Base-by-base conservation (phyloP, 2,888 invertebrate species). In the Hypomecis atomaria region DNA sequence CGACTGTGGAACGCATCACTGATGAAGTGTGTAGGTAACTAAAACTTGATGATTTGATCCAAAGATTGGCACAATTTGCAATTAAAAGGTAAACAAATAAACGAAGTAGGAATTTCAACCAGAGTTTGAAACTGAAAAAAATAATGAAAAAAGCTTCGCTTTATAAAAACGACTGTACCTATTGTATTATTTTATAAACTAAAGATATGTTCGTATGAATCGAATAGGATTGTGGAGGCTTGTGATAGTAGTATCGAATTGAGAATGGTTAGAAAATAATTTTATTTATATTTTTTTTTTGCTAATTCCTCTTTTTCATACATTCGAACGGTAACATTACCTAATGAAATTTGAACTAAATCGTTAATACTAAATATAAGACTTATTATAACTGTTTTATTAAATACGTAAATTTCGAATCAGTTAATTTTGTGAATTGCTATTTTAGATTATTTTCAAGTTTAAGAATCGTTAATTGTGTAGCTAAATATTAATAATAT, bases 151-250 rank as follows among this genome's bases (percentile, higher is more conserved):
- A 85, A 82, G 91, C 91, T 91, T 90, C 84, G 90, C 90, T 90
- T 90, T 84, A 77, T 84, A 86, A 86, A 75, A 82, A 88, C 83
- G 86, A 88, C 84, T 88, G 87, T 86, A 52, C 37, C 50, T 37
- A 83, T 72, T 77, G 70, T 65, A 76, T 80, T 83, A 81, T 77
- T 77, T 78, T 76, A 79, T 77, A 77, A 79, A 59, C 56, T 48
- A 56, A 65, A 61, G 56, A 58, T 54, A 61, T 64, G 47, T 85
- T 86, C 85, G 86, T 85, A 81, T 85, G 82, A 86, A 88, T 86
- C 71, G 78, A 86, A 86, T 88, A 85, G 89, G 85, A 86, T 84
- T 88, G 89, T 87, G 89, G 87, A 87, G 90, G 89, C 88, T 90
- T 90, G 88, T 89, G 88, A 88, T 89, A 89, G 84, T 88, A 87